Evolutionary conservation across 2,888 invertebrate species (phyloP).

Genomic region (Blastobasis adustella): DNA sequence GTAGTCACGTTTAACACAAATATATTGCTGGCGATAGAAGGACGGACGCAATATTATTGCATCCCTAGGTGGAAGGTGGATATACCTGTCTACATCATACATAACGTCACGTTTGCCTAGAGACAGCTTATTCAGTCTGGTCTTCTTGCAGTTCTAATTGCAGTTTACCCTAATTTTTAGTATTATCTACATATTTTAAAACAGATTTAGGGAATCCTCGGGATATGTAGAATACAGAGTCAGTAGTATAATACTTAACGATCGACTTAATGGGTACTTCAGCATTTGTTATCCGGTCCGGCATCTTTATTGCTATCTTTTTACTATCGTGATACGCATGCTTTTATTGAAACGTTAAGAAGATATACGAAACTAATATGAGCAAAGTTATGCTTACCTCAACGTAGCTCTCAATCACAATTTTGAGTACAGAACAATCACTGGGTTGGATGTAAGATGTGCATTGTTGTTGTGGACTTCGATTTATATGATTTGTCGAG

Average conservation of each 20-base stretch:
- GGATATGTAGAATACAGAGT: not conserved
- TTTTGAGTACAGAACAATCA: conserved; percentile 14
- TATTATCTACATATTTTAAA: too few relatives aligned
- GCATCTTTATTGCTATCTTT: conserved; percentile 39
- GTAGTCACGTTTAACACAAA: too few relatives aligned
- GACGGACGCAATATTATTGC: too few relatives aligned
- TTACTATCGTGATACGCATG: conserved; percentile 23
- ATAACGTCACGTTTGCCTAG: too few relatives aligned
- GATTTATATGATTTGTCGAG: conserved; percentile 26
- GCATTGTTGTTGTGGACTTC: conserved; percentile 22
- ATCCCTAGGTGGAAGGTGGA: too few relatives aligned
- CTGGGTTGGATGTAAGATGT: conserved; percentile 18
- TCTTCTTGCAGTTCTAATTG: too few relatives aligned
- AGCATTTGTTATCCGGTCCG: conserved; percentile 23
- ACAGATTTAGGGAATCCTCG: too few relatives aligned
- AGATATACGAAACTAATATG: conserved; percentile 22
- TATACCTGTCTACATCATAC: too few relatives aligned
- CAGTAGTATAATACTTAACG: conserved; percentile 11
- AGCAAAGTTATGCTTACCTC: conserved; percentile 27
- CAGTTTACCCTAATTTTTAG: too few relatives aligned
- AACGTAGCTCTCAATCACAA: conserved; percentile 20
- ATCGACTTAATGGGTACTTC: conserved; percentile 23
- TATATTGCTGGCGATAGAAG: too few relatives aligned
- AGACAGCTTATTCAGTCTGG: too few relatives aligned
- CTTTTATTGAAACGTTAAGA: conserved; percentile 33